phyloP scores from a whole-genome alignment of 2,113 vertebrate species.

The Hippolais icterina region DNA sequence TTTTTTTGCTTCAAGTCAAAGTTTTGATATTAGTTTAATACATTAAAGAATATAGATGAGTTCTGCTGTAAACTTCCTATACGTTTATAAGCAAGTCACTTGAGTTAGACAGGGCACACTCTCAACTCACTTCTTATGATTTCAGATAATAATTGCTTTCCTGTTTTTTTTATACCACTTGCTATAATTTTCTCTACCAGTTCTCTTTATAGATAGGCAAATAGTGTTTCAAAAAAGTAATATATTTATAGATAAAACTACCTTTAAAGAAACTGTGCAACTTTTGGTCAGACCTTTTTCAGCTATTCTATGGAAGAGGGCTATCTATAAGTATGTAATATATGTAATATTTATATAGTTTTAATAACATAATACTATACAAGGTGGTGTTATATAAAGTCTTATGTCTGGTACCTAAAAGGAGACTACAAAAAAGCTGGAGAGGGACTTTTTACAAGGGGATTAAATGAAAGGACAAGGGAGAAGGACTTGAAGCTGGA shows the following conservation, averaged over 20 bases:
- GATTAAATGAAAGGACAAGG: neutral
- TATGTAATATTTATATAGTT: neutral
- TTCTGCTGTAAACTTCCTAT: neutral
- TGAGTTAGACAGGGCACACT: neutral
- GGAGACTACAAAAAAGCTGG: neutral
- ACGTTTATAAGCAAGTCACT: neutral
- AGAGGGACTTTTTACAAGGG: neutral
- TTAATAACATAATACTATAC: neutral
- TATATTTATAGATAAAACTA: neutral
- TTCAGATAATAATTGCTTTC: neutral
- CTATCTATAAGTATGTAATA: neutral
- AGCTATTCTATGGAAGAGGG: neutral
- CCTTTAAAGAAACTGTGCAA: neutral
- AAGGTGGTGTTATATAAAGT: neutral
- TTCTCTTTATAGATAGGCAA: neutral
- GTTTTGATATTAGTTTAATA: neutral
- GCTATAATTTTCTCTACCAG: neutral
- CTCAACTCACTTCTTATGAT: neutral
- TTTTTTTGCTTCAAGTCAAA: neutral
- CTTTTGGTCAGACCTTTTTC: neutral
- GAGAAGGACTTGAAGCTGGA: neutral
- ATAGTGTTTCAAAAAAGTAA: neutral
- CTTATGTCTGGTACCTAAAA: neutral
- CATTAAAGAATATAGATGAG: neutral
- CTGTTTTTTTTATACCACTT: neutral